Evolutionary conservation across 2,888 invertebrate genomes (phyloP).

Genomic region (Phyllotreta cruciferae): DNA sequence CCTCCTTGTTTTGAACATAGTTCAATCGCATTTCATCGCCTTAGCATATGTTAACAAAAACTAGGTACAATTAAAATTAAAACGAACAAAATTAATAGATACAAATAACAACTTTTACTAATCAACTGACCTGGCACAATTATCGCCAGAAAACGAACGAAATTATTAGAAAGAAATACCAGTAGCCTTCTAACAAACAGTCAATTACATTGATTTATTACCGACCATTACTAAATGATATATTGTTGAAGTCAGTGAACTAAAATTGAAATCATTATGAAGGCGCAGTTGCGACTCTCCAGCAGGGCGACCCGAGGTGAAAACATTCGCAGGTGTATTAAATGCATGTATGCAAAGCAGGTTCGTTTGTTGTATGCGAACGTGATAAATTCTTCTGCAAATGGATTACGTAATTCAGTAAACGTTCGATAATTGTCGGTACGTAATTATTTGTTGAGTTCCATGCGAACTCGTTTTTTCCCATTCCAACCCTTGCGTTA

Average conservation of each 20-base stretch:
- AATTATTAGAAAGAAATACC: slow-evolving; percentile 6
- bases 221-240: slow-evolving; percentile 17
- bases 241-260: slow-evolving; percentile 17
- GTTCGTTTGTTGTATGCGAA: slow-evolving; percentile 3
- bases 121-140: too few species aligned
- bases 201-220: slow-evolving; percentile 16
- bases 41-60: too few species aligned
- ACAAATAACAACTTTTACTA: too few species aligned
- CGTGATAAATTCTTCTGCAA: slow-evolving; percentile 14
- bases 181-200: slow-evolving; percentile 15
- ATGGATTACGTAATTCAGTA: slow-evolving; percentile 16
- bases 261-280: slow-evolving; percentile 19
- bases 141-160: not conserved
- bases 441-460: slow-evolving; percentile 6
- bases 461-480: too few species aligned
- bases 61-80: too few species aligned
- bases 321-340: slow-evolving; percentile 22
- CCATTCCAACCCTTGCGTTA: too few species aligned
- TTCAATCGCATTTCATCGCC: not conserved
- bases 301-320: slow-evolving; percentile 14
- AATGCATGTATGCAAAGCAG: slow-evolving; percentile 6
- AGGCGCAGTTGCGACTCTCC: slow-evolving; percentile 18
- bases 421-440: slow-evolving; percentile 5
- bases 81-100: too few species aligned
- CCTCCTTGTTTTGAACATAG: too few species aligned